Evolutionary conservation across 2,888 invertebrate species (phyloP).

Genomic region (Gymnosoma rotundatum): DNA sequence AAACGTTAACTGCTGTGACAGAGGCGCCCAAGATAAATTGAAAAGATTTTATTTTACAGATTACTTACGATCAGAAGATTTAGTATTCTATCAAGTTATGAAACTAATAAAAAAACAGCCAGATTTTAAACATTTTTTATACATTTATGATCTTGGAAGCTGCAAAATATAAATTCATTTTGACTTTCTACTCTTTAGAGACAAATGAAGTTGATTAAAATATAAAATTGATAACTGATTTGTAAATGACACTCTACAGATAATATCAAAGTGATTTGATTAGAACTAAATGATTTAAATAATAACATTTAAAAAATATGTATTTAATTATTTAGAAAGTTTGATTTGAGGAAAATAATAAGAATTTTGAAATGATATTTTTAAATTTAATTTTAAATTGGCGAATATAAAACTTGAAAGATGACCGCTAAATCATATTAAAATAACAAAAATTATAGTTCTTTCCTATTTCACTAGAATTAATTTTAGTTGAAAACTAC

Average conservation of each 20-base stretch:
- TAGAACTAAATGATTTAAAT: constrained; percentile 3
- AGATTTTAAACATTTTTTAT: neutral
- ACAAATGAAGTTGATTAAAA: constrained; percentile 35
- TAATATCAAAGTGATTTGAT: constrained; percentile 5
- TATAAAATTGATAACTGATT: constrained; percentile 39
- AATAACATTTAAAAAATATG: neutral
- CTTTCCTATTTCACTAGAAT: too few relatives aligned
- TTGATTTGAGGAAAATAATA: neutral
- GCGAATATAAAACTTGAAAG: too few relatives aligned
- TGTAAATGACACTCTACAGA: constrained; percentile 39
- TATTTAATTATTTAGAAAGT: neutral
- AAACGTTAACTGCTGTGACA: constrained; percentile 68
- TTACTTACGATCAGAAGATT: constrained; percentile 5
- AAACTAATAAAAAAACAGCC: neutral
- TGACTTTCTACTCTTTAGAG: constrained; percentile 19
- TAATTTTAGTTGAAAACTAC: too few relatives aligned
- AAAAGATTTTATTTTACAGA: constrained; percentile 46
- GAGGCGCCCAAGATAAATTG: constrained; percentile 65
- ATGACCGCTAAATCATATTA: too few relatives aligned
- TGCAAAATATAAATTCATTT: constrained; percentile 35
- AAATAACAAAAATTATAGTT: too few relatives aligned
- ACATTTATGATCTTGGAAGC: constrained; percentile 8
- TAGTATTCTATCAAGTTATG: neutral
- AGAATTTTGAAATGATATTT: too few relatives aligned
- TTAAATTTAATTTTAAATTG: too few relatives aligned